Evolutionary conservation across 2,797 vertebrate genomes (phyloP).

Genomic region (Rhabdophis nuchalis): DNA sequence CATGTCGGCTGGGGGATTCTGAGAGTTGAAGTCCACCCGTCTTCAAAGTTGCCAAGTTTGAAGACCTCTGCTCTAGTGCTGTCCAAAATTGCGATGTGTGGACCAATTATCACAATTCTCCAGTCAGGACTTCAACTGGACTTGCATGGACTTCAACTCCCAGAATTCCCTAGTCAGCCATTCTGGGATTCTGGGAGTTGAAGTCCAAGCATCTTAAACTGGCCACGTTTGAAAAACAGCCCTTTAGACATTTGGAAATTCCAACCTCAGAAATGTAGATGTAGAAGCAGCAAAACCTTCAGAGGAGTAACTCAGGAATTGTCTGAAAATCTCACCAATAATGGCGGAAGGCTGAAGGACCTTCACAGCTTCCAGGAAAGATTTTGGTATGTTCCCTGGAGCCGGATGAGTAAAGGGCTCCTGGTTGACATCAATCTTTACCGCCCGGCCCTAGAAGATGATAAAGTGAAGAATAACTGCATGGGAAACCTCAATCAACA

Average conservation of each 20-base stretch:
- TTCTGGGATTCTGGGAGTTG: neutral
- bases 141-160: neutral
- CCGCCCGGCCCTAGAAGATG: conserved; percentile 73
- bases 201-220: neutral
- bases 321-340: conserved; percentile 75
- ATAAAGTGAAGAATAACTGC: neutral
- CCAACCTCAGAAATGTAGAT: neutral
- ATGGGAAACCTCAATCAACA: accelerated
- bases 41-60: neutral
- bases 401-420: conserved; percentile 82
- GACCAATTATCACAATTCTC: too few species aligned
- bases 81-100: too few species aligned
- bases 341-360: conserved; percentile 87
- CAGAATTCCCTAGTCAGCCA: neutral
- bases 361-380: conserved; percentile 91
- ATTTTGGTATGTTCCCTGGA: conserved; percentile 75
- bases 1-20: neutral
- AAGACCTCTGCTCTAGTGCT: neutral
- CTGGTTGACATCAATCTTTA: conserved; percentile 81
- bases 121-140: neutral
- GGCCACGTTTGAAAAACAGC: neutral
- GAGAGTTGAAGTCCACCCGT: neutral
- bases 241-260: neutral
- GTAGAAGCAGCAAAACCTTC: accelerated
- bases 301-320: neutral